A percentile compares a stretch with the other conserved stretches of the same genome.
Conservation (phyloP, 2,113 vertebrate species). For the Myiopsitta monachus region DNA sequence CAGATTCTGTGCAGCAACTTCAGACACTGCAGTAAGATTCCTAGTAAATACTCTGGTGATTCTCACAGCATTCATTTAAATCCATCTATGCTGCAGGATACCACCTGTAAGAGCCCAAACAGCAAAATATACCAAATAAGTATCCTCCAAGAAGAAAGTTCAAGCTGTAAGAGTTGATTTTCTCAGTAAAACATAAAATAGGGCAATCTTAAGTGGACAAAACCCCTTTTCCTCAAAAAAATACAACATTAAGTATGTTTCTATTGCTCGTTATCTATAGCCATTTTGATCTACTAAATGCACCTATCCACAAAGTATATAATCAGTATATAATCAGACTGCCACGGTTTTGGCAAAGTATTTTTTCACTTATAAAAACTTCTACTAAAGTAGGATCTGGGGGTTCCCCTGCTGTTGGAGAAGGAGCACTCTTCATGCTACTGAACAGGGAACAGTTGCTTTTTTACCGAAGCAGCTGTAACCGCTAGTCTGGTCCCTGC, state of each 20-base stretch:
- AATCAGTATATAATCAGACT: constrained; percentile 42
- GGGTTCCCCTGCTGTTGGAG: constrained; percentile 19
- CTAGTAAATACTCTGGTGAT: background rate
- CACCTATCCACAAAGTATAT: background rate
- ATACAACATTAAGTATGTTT: background rate
- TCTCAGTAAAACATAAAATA: background rate
- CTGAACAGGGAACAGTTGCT: background rate
- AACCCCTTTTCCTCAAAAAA: background rate
- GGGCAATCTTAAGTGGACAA: background rate
- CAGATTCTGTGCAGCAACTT: background rate
- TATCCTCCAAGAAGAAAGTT: background rate
- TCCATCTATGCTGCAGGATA: background rate
- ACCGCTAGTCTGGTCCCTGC: background rate
- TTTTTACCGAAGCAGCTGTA: background rate
- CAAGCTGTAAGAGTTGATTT: background rate
- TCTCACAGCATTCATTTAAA: background rate
- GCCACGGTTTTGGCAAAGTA: constrained; percentile 19
- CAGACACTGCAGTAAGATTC: background rate
- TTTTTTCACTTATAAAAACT: constrained; percentile 34
- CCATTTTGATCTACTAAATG: background rate
- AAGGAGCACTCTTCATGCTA: background rate
- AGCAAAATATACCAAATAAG: background rate
- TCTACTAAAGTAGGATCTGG: constrained; percentile 46
- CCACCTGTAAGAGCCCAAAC: background rate
- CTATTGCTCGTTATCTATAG: background rate